Base-by-base conservation (phyloP, 2,888 invertebrate species). In the Erpobdella octoculata region DNA sequence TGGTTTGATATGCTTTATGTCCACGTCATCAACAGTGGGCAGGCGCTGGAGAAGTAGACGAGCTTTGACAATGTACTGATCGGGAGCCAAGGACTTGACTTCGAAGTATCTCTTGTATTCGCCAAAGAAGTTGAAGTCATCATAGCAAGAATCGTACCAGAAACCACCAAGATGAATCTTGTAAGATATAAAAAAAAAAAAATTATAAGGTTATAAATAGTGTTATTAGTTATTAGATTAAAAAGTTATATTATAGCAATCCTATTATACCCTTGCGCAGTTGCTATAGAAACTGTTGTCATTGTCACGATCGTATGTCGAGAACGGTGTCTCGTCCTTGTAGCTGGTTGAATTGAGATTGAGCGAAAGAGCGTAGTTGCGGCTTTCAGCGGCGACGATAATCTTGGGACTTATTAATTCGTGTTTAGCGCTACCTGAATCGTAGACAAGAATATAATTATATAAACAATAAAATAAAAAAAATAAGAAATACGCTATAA, bases 91-190 rank as follows among this genome's bases (percentile, higher is more conserved):
- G 15, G 28, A 6, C 36, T 71, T 71, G 2, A 67, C 59, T 37
- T 66, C 67, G 59, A 66, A 66, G 67, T 71, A 66, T 31, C 58
- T 71, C 31, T 65, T 36, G 67, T 71, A 71, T 25, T 48, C 67
- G 12, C 71, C 66, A 36, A 37, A 38, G 0, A 71, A 41, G 28
- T 59, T 67, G 58, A 53, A 15, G 5, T 28, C 46, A 36, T 66
- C 33, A 37, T 71, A 71, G 71, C 71, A 71, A 67, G 66, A 35
- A 37, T 71, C 53, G 71, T 67, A 71, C 71, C 71, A 71, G 58
- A 53, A 71, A 12, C 71, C 71, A 25, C 71, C 71, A n/a, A 33
- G 37, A 28, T 67, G 46, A 25, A 67, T 46, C 67, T 67, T 33
- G 18, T 1, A 25, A 53, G 2, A 53, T 53, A 6, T 6, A 53